These are phyloP conservation scores for Macropis europaea DNA, from an alignment of 2,888 invertebrate species.

Conservation along the genomic window DNA sequence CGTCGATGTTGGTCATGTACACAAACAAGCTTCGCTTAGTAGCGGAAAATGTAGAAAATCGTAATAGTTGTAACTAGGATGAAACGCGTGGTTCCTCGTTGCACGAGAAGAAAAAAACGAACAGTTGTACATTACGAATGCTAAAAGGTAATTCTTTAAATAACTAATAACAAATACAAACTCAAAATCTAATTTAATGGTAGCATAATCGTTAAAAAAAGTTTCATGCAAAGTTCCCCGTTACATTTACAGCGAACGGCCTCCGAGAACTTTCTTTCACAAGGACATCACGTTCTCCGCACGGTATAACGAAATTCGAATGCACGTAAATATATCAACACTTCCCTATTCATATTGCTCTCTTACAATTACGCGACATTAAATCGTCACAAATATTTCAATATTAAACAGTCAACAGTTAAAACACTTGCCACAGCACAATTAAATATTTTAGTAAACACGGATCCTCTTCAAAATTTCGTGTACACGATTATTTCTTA, in stretches of 20 bases:
- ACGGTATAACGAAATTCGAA: conserved; percentile 22
- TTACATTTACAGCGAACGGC: conserved; percentile 1
- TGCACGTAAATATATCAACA: conserved; percentile 7
- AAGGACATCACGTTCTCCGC: conserved; percentile 17
- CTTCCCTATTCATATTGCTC: conserved; percentile 40
- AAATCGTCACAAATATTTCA: conserved; percentile 16
- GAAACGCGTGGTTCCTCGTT: conserved; percentile 7
- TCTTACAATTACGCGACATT: conserved; percentile 23
- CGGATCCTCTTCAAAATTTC: conserved; percentile 12
- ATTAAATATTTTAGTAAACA: conserved; percentile 22
- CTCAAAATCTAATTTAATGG: conserved; percentile 12
- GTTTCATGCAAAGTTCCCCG: neutral
- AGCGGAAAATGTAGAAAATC: conserved; percentile 13
- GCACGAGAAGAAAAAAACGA: conserved; percentile 3
- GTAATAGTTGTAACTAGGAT: conserved; percentile 22
- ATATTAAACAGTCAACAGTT: conserved; percentile 30
- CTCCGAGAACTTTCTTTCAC: neutral
- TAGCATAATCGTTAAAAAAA: conserved; percentile 2
- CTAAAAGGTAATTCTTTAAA: conserved; percentile 17
- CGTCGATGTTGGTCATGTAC: conserved; percentile 77
- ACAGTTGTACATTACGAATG: conserved; percentile 11
- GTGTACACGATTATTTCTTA: neutral
- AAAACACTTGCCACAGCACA: conserved; percentile 23
- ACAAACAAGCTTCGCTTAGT: conserved; percentile 14
- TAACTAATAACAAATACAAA: conserved; percentile 35